phyloP scores from a whole-genome alignment of 2,113 vertebrate genomes.

The Protobothrops flavoviridis region DNA sequence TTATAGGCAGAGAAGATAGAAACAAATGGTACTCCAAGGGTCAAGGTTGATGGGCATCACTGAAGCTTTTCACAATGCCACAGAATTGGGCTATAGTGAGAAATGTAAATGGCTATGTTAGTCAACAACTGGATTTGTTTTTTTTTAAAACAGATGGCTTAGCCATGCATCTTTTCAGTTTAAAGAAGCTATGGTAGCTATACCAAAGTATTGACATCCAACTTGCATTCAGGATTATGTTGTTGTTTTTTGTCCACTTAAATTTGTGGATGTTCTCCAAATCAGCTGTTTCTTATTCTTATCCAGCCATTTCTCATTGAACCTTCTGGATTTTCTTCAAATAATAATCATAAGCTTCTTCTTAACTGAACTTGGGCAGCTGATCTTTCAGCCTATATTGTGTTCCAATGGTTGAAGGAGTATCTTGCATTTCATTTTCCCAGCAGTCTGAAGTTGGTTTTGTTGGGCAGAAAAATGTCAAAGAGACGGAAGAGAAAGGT shows the following conservation, averaged over 20 bases:
- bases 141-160: neutral
- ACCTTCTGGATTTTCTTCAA: neutral
- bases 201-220: neutral
- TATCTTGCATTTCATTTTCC: neutral
- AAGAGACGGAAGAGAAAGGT: neutral
- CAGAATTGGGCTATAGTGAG: neutral
- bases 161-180: neutral
- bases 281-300: neutral
- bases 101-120: neutral
- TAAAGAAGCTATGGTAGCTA: neutral
- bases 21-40: neutral
- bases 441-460: neutral
- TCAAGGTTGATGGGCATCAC: neutral
- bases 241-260: neutral
- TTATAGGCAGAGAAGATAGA: neutral
- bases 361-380: neutral
- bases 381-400: neutral
- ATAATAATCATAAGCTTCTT: neutral
- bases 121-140: neutral
- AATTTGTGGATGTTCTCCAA: neutral
- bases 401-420: neutral
- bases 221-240: neutral
- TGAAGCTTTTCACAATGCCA: neutral
- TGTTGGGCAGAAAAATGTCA: neutral
- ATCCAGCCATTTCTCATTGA: neutral